A percentile compares a stretch with the other conserved stretches of the same genome.
Conservation (phyloP, 2,888 invertebrate species). For the Ischnura elegans region DNA sequence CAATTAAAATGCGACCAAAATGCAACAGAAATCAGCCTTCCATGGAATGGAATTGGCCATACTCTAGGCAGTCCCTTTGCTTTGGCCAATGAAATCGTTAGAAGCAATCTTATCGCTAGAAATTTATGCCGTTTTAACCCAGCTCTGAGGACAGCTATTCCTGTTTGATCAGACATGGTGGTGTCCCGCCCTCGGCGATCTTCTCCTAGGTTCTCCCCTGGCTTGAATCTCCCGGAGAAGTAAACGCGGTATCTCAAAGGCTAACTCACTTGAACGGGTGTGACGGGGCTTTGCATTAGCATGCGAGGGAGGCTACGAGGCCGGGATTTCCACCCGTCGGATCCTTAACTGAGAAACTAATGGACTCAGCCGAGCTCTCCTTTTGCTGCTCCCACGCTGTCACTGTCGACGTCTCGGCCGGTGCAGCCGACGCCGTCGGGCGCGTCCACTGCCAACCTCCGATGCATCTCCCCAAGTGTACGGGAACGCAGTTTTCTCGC, state of each 20-base stretch:
- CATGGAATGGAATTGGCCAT: too few relatives aligned
- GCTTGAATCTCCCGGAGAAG: not conserved
- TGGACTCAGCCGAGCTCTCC: not conserved
- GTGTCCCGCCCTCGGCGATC: not conserved
- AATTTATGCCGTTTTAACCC: not conserved
- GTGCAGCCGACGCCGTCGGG: not conserved
- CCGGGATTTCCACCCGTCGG: not conserved
- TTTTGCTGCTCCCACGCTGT: not conserved
- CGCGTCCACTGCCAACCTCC: too few relatives aligned
- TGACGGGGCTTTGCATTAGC: slow-evolving; percentile 4
- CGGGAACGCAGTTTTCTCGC: too few relatives aligned
- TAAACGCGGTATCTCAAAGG: not conserved
- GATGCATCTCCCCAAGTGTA: too few relatives aligned
- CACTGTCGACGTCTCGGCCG: not conserved
- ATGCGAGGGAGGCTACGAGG: not conserved
- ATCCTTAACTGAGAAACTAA: not conserved
- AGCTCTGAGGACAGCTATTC: not conserved
- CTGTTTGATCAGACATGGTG: not conserved
- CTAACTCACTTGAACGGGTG: slow-evolving; percentile 1
- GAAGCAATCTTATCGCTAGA: not conserved
- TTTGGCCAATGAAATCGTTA: not conserved
- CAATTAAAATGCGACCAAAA: too few relatives aligned
- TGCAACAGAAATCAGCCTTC: too few relatives aligned
- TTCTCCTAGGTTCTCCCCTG: not conserved
- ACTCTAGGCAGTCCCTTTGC: too few relatives aligned